Evolutionary conservation across 2,888 invertebrate species (phyloP), one percentile per base, ranked within the genome.

Genomic region (Icerya purchasi): DNA sequence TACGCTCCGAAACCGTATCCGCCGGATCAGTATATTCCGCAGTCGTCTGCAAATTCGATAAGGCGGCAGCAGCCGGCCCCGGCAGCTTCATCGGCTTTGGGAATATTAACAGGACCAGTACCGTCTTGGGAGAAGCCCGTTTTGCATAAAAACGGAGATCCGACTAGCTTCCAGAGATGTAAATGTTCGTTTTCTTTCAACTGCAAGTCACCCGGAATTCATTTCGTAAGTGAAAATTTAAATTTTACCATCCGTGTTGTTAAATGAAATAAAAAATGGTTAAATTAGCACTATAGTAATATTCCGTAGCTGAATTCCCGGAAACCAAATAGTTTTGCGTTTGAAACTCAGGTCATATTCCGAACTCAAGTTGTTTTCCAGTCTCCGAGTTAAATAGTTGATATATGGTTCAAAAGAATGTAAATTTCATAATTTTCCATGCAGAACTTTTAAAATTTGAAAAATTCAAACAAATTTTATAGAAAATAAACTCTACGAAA

Each of bases 181-280:
- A 76, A 74, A 64, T 78, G 78, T 64, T 73, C 75, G 14, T 74
- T 74, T 64, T 73, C 73, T 61, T 77, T 77, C 68, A 78, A 78
- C 66, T 78, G 78, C 64, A 73, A 73, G 51, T 72, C 73, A 5
- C 73, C 73, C 2, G 77, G 76, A 53, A 70, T 78, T 49, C 73
- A 75, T 61, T 77, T 77, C 64, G 77, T 77, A 63, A 66, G 67
- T 65, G 49, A 21, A 55, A 25, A 22, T 54, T 53, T 2, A 53
- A 53, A 21, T 2, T 20, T 2, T 2, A 20, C 22, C 18, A 22
- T 50, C 22, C 20, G 24, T 18, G 8, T 18, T 23, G 24, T 55
- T 55, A 24, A 49, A 49, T 22, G 19, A 19, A 49, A 14, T 10
- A 49, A n/a, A 10, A 49, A 49, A n/a, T 49, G n/a, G 19, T 2